These are phyloP conservation scores for Astreopora myriophthalma DNA, from an alignment of 64 coral and sea anemone genomes.

Conservation along the genomic window DNA sequence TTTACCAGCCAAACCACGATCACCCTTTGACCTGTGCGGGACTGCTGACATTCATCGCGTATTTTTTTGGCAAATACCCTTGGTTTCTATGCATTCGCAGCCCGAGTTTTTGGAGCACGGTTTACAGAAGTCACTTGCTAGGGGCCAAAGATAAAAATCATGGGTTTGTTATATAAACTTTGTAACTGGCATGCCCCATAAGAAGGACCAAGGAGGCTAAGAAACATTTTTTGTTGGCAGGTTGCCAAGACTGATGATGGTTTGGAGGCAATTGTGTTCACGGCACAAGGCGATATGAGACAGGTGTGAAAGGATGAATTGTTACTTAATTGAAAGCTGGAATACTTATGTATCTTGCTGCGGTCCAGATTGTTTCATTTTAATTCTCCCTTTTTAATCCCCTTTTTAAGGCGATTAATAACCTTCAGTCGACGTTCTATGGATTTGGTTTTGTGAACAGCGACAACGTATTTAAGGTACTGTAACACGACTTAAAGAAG, in stretches of 20 bases:
- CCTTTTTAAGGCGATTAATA: slow-evolving; percentile 86
- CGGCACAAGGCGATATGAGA: slow-evolving; percentile 98
- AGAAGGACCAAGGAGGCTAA: neutral
- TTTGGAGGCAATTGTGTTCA: slow-evolving; percentile 96
- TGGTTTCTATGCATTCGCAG: no score
- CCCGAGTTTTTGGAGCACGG: no score
- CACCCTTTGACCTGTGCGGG: no score
- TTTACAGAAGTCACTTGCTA: no score
- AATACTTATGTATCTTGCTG: neutral
- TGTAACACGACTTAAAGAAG: no score
- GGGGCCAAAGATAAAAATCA: no score
- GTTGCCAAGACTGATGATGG: slow-evolving; percentile 98
- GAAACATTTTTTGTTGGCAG: slow-evolving; percentile 25
- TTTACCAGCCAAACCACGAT: no score
- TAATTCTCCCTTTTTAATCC: neutral
- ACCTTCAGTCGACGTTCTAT: slow-evolving; percentile 95
- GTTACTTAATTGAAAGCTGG: neutral
- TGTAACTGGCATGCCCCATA: no score
- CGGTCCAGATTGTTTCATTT: neutral
- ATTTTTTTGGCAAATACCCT: no score
- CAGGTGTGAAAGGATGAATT: slow-evolving; percentile 56
- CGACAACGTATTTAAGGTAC: slow-evolving; percentile 99
- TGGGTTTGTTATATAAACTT: no score
- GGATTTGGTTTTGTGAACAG: slow-evolving; percentile 94
- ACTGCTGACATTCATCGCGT: no score